A percentile compares a stretch with the other conserved stretches of the same genome.
These are phyloP conservation scores for Columbina picui DNA, from an alignment of 2,113 vertebrate species.

Conservation along the genomic window DNA sequence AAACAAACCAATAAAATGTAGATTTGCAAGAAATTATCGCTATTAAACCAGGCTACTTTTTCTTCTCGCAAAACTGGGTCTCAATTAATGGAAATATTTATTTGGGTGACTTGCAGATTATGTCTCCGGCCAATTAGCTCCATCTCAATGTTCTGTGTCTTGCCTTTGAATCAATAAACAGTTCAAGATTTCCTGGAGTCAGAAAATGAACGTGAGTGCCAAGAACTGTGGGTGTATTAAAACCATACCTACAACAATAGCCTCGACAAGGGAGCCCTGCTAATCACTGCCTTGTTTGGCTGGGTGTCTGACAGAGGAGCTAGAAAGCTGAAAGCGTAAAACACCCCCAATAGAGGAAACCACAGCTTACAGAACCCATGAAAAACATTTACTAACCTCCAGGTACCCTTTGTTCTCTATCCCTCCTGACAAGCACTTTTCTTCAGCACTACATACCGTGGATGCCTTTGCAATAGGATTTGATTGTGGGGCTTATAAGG, in stretches of 20 bases:
- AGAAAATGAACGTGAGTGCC: constrained; percentile 59
- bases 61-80: background rate
- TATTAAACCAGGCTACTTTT: constrained; percentile 8
- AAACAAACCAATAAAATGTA: background rate
- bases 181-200: constrained; percentile 77
- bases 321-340: constrained; percentile 47
- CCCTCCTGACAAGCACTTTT: constrained; percentile 62
- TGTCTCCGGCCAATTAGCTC: constrained; percentile 68
- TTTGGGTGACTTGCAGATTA: constrained; percentile 63
- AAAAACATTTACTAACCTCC: constrained; percentile 72
- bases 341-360: constrained; percentile 70
- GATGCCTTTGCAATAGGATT: constrained; percentile 74
- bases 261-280: constrained; percentile 52
- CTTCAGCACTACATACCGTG: constrained; percentile 48
- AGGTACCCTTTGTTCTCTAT: constrained; percentile 74
- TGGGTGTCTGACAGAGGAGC: constrained; percentile 48
- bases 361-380: constrained; percentile 64
- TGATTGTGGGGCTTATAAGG: constrained; percentile 60
- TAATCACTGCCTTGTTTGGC: constrained; percentile 63
- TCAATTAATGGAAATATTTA: constrained; percentile 68
- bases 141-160: constrained; percentile 69
- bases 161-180: constrained; percentile 76
- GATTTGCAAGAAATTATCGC: background rate
- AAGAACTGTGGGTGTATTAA: constrained; percentile 76
- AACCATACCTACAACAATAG: constrained; percentile 78